Evolutionary conservation across 1,140 invertebrate species (phyloP).

Genomic region (Magallana gigas): DNA sequence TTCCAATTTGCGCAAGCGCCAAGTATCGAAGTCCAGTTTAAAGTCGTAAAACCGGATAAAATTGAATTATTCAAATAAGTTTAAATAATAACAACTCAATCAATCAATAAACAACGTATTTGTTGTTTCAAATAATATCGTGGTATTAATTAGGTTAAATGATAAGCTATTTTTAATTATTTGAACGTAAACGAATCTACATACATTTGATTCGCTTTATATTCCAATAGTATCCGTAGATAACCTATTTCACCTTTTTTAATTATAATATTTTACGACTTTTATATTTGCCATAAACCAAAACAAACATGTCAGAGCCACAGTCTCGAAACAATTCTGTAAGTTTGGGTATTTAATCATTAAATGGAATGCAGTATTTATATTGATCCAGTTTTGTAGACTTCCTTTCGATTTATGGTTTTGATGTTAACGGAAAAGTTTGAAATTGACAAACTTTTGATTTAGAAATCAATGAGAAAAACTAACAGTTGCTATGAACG

Average conservation of each 20-base stretch:
- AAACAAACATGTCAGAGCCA: not conserved
- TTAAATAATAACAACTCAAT: no score
- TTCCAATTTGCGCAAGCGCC: not conserved
- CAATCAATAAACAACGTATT: no score
- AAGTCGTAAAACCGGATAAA: constrained; percentile 2
- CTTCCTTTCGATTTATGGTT: not conserved
- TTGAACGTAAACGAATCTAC: no score
- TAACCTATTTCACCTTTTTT: not conserved
- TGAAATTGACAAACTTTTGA: not conserved
- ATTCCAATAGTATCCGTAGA: not conserved
- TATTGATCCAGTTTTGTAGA: not conserved
- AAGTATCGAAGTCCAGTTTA: not conserved
- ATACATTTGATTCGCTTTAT: no score
- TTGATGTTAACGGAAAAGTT: not conserved
- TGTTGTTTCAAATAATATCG: no score
- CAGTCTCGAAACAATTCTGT: not conserved
- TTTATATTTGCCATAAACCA: constrained; percentile 41
- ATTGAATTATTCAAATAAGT: not conserved
- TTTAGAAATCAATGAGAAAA: not conserved
- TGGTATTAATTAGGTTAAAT: no score
- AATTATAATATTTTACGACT: constrained; percentile 43
- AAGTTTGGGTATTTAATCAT: not conserved
- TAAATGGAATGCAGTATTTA: not conserved
- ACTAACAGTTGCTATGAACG: constrained; percentile 6
- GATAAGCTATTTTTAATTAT: no score